Conservation (phyloP, 2,797 vertebrate species). For the Coranthus polyacanthus region DNA sequence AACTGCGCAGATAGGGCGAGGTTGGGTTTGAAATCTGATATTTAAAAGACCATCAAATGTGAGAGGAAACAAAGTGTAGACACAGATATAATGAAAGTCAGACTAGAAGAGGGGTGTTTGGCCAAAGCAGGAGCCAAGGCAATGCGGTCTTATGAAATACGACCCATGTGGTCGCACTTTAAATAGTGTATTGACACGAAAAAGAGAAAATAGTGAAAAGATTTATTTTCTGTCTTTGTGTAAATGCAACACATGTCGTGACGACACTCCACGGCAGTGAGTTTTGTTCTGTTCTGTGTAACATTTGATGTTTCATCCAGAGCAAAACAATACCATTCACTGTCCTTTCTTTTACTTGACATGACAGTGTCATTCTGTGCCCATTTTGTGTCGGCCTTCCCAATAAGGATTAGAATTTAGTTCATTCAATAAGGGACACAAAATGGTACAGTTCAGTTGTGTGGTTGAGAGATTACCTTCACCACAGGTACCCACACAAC, state of each 20-base stretch:
- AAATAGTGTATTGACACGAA: conserved; percentile 22
- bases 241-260: conserved; percentile 50
- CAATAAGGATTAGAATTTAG: conserved; percentile 41
- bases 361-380: conserved; percentile 45
- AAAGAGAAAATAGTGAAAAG: conserved; percentile 28
- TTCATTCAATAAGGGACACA: conserved; percentile 59
- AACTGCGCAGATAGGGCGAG: background rate
- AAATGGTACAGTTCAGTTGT: conserved; percentile 60
- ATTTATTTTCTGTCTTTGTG: conserved; percentile 57
- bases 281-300: conserved; percentile 61
- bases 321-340: conserved; percentile 51
- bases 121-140: conserved; percentile 20
- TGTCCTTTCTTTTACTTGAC: conserved; percentile 62
- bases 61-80: background rate
- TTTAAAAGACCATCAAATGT: background rate
- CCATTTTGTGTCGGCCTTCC: conserved; percentile 65
- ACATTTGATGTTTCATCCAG: conserved; percentile 61
- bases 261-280: conserved; percentile 40
- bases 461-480: conserved; percentile 56
- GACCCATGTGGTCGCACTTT: conserved; percentile 9
- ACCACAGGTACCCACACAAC: conserved; percentile 50
- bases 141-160: conserved; percentile 5
- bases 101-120: conserved; percentile 5
- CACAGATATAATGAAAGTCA: conserved; percentile 16
- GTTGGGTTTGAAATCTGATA: background rate